Conservation (phyloP, 2,113 vertebrate species). For the Ivindomyrus marchei region DNA sequence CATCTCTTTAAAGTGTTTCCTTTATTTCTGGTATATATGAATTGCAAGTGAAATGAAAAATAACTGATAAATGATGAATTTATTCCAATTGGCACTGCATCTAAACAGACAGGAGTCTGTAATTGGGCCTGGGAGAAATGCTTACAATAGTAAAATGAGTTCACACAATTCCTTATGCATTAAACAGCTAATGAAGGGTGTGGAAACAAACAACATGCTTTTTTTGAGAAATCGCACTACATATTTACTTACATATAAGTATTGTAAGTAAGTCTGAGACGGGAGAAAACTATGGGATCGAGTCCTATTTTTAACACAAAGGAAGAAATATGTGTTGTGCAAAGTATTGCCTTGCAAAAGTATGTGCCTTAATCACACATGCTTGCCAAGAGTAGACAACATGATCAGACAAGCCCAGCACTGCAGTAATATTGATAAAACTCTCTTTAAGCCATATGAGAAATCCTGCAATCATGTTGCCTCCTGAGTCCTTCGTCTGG, state of each 20-base stretch:
- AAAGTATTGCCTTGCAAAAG: not conserved
- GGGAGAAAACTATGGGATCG: not conserved
- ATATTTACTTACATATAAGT: not conserved
- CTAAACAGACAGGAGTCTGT: conserved; percentile 38
- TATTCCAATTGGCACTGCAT: conserved; percentile 34
- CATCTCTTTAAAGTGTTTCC: not conserved
- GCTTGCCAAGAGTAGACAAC: not conserved
- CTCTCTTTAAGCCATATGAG: not conserved
- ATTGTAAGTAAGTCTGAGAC: not conserved
- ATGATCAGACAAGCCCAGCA: not conserved
- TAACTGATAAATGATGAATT: conserved; percentile 25
- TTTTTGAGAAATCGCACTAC: not conserved
- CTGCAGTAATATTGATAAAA: not conserved
- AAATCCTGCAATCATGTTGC: not conserved
- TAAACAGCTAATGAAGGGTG: conserved; percentile 55
- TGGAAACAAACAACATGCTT: conserved; percentile 31
- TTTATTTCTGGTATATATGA: not conserved
- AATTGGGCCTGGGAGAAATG: conserved; percentile 64
- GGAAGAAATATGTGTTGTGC: not conserved
- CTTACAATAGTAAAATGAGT: conserved; percentile 48
- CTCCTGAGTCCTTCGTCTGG: not conserved
- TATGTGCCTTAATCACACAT: not conserved
- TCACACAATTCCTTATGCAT: conserved; percentile 54
- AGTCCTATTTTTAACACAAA: not conserved
- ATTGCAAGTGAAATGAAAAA: conserved; percentile 2